Percentiles rank a stretch among this genome's conserved stretches.
Evolutionary conservation across 1,140 invertebrate genomes (phyloP).

Genomic region (Plectus sambesii): DNA sequence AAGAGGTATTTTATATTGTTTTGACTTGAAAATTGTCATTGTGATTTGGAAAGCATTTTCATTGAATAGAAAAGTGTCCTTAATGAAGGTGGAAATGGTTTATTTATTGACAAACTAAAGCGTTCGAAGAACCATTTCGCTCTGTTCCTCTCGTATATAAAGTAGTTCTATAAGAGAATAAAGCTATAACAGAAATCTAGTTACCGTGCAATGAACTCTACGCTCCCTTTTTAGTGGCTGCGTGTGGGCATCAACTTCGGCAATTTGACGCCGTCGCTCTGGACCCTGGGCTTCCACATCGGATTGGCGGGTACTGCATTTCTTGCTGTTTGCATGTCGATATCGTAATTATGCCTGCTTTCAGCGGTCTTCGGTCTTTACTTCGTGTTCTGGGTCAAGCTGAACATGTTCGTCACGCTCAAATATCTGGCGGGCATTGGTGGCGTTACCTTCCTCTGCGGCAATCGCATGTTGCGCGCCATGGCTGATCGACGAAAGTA

Average conservation of each 20-base stretch:
- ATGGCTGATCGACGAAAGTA: constrained; percentile 52
- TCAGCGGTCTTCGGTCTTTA: constrained; percentile 73
- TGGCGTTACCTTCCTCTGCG: constrained; percentile 73
- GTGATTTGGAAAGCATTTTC: too few relatives aligned
- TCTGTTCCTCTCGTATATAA: background rate
- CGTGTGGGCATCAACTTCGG: constrained; percentile 76
- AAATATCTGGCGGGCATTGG: constrained; percentile 72
- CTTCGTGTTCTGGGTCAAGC: constrained; percentile 72
- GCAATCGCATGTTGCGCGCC: constrained; percentile 70
- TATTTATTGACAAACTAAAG: background rate
- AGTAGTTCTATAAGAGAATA: background rate
- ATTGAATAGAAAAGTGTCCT: too few relatives aligned
- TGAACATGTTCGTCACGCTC: constrained; percentile 92
- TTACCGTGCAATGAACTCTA: constrained; percentile 8
- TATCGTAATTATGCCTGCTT: constrained; percentile 10
- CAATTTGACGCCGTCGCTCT: constrained; percentile 65
- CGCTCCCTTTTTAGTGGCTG: constrained; percentile 58
- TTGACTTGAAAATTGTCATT: too few relatives aligned
- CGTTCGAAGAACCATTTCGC: background rate
- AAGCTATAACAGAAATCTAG: background rate
- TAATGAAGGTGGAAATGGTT: too few relatives aligned
- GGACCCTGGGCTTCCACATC: constrained; percentile 72
- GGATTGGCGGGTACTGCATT: constrained; percentile 59
- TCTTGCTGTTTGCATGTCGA: constrained; percentile 7
- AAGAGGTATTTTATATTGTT: too few relatives aligned